Evolutionary conservation across 2,888 invertebrate species (phyloP).

Genomic region (Clivina fossor): DNA sequence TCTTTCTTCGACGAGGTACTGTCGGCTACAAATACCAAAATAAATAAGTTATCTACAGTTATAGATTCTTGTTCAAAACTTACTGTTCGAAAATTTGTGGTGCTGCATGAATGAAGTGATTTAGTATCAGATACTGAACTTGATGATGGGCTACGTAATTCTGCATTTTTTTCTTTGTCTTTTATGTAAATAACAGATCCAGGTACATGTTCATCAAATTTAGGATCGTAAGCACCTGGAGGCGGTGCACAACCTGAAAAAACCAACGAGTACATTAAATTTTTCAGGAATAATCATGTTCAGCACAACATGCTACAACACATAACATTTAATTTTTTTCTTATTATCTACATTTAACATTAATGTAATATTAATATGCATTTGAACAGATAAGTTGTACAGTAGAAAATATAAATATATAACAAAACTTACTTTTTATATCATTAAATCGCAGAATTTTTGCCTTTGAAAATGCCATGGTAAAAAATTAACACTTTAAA

Average conservation of each 20-base stretch:
- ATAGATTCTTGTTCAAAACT: constrained; percentile 36
- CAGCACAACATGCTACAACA: neutral
- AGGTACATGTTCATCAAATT: constrained; percentile 51
- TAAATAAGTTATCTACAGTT: neutral
- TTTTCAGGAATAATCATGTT: constrained; percentile 14
- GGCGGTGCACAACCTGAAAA: constrained; percentile 55
- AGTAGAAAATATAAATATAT: constrained; percentile 28
- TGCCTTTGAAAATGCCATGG: constrained; percentile 61
- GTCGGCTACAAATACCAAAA: constrained; percentile 47
- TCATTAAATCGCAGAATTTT: constrained; percentile 61
- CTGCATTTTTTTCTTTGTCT: constrained; percentile 49
- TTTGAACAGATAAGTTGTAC: constrained; percentile 13
- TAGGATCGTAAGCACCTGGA: constrained; percentile 57
- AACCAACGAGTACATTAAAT: constrained; percentile 21
- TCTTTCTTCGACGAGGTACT: constrained; percentile 24
- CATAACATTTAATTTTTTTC: neutral
- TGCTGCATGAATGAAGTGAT: constrained; percentile 43
- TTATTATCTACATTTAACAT: constrained; percentile 11
- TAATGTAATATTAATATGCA: constrained; percentile 1
- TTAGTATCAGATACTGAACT: constrained; percentile 43
- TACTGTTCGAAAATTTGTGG: constrained; percentile 51
- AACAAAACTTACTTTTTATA: constrained; percentile 53
- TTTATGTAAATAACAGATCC: constrained; percentile 51
- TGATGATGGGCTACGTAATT: constrained; percentile 49
- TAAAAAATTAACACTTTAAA: constrained; percentile 28